Evolutionary conservation across 1,140 invertebrate genomes (phyloP), one percentile per base, ranked within the genome.

Genomic region (Hycleus cichorii): DNA sequence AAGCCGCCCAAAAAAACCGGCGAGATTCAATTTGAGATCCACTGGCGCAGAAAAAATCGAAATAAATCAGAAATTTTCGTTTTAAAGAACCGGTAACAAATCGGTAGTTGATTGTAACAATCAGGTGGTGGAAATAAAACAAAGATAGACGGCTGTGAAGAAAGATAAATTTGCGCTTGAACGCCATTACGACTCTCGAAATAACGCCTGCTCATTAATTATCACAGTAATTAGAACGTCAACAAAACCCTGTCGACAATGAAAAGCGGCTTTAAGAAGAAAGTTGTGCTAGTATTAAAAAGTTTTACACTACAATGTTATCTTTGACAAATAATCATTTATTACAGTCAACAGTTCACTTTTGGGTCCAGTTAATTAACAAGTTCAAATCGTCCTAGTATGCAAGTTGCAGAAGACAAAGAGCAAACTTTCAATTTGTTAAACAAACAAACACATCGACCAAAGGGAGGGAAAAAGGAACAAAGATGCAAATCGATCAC

Each of bases 301-400:
- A 49, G 40, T 57, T 49, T 49, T 43, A 56, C 43, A 42, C 18
- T 12, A 57, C 54, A 57, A 49, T 49, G 40, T 50, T 47, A 50
- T 57, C 12, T 38, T 47, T 6, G 26, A 50, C 56, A 50, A 57
- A 57, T 57, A 57, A 50, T 57, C 56, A 57, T 50, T 57, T 46
- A 49, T 57, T 49, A 50, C 47, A 39, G 56, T 32, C 32, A 32
- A 32, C 32, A 32, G 7, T 32, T 32, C 32, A 7, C 47, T 45
- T 57, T 39, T 44, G 47, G 47, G 56, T 57, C 42, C 47, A 26
- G 47, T 57, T 57, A 57, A 57, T 57, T 57, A 57, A 45, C 47
- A 57, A 57, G 55, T 57, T 57, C 49, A 57, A 57, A 49, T 26
- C 11, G 25, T 44, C 24, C 24, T 24, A 43, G 44, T 11, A 47